phyloP scores from a whole-genome alignment of 2,113 vertebrate genomes.

The Chauna torquata region DNA sequence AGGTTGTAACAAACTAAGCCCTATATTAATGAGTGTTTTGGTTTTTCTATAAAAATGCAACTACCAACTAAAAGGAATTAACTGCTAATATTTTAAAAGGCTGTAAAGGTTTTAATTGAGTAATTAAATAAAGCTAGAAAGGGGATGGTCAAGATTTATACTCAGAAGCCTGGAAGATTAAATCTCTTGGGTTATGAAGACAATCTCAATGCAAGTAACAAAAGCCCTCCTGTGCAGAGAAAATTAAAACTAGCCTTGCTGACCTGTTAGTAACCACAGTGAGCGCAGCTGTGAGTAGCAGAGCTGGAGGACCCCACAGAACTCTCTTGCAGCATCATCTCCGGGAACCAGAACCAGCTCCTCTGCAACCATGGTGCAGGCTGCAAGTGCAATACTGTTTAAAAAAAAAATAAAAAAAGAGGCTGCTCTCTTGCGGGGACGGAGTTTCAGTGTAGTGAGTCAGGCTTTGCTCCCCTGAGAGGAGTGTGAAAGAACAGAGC shows the following conservation, averaged over 20 bases:
- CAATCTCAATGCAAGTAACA: not conserved
- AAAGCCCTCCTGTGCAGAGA: not conserved
- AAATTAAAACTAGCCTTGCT: fast-evolving
- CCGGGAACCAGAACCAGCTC: not conserved
- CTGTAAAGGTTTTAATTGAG: not conserved
- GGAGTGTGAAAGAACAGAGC: fast-evolving
- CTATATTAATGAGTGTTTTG: not conserved
- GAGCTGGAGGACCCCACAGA: not conserved
- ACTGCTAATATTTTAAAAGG: not conserved
- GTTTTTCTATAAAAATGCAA: not conserved
- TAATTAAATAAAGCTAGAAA: not conserved
- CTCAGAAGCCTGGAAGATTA: too few species aligned
- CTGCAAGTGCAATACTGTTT: not conserved
- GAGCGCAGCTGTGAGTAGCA: fast-evolving
- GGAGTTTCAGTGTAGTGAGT: fast-evolving
- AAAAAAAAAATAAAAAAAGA: not conserved
- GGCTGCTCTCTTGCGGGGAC: not conserved
- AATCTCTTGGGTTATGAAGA: not conserved
- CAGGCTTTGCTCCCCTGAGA: not conserved
- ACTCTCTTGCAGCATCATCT: not conserved
- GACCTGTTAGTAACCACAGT: fast-evolving
- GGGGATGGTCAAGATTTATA: not conserved
- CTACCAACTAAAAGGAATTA: not conserved
- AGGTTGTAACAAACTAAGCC: not conserved
- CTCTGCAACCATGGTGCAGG: not conserved